phyloP scores from a whole-genome alignment of 2,888 invertebrate species.

The Celastrina argiolus region DNA sequence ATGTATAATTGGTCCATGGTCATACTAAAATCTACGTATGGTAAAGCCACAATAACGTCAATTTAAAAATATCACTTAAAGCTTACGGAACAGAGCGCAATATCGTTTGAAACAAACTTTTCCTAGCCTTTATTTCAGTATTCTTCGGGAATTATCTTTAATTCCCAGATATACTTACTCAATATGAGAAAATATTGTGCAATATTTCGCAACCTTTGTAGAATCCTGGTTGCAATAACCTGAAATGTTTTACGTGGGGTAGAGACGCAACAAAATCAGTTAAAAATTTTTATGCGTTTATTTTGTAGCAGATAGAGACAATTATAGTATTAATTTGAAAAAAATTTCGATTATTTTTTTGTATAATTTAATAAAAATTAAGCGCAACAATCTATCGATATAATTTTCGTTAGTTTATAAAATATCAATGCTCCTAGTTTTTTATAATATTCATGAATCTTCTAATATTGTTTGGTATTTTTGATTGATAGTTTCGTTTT shows the following conservation, averaged over 20 bases:
- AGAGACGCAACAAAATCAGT: constrained; percentile 42
- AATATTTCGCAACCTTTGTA: constrained; percentile 37
- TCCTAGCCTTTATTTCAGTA: not conserved
- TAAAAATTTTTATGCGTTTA: not conserved
- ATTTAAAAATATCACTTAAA: not conserved
- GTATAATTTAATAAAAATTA: no score
- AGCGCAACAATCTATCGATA: no score
- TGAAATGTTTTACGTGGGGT: constrained; percentile 53
- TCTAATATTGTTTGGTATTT: no score
- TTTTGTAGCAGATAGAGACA: not conserved
- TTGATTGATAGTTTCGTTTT: no score
- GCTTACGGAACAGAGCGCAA: not conserved
- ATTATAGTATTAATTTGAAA: no score
- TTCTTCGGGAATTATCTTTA: not conserved
- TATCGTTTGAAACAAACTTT: not conserved
- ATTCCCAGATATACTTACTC: not conserved
- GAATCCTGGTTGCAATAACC: constrained; percentile 26
- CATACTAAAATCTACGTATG: not conserved
- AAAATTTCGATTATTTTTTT: no score
- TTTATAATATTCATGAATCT: no score
- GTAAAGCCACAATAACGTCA: not conserved
- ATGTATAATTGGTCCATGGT: no score
- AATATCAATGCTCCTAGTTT: no score
- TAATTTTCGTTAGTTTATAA: no score
- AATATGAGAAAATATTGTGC: constrained; percentile 43